Conservation (phyloP, 2,113 vertebrate species). For the Dicentrarchus labrax region DNA sequence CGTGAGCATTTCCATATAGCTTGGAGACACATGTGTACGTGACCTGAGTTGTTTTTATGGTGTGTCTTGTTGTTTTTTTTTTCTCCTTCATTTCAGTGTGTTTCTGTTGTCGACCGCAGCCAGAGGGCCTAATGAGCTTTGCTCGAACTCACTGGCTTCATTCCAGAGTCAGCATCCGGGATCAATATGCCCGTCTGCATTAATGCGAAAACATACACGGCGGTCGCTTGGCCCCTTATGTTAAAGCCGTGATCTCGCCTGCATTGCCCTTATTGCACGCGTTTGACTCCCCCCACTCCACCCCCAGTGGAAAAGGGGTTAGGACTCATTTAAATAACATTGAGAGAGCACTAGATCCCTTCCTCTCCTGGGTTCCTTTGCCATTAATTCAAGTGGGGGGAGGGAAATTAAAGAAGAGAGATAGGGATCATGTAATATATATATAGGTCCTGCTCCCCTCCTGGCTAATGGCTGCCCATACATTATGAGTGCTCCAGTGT, state of each 20-base stretch:
- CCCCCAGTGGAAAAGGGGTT: constrained; percentile 36
- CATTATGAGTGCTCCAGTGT: constrained; percentile 48
- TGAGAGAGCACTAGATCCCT: constrained; percentile 28
- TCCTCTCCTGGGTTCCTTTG: constrained; percentile 39
- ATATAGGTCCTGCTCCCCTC: constrained; percentile 25
- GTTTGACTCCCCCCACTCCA: constrained; percentile 11
- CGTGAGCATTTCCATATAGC: constrained; percentile 35
- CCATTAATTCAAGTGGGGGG: constrained; percentile 68
- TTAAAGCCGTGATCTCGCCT: constrained; percentile 60
- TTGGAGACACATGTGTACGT: constrained; percentile 33
- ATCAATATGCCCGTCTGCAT: constrained; percentile 75
- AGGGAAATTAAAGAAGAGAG: constrained; percentile 42
- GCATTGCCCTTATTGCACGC: constrained; percentile 38
- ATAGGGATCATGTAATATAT: constrained; percentile 44
- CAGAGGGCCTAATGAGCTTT: constrained; percentile 74
- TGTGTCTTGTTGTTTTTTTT: neutral
- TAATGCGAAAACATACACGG: constrained; percentile 74
- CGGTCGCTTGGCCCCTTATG: constrained; percentile 55
- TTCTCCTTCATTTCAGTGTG: neutral
- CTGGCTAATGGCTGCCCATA: constrained; percentile 58
- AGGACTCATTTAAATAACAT: constrained; percentile 67
- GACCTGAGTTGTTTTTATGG: constrained; percentile 20
- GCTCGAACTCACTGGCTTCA: constrained; percentile 60
- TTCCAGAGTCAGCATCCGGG: constrained; percentile 65
- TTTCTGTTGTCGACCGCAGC: constrained; percentile 11